Percentiles rank a stretch among this genome's conserved stretches.
Conservation (phyloP, 2,888 invertebrate genomes). For the Labia minor region DNA sequence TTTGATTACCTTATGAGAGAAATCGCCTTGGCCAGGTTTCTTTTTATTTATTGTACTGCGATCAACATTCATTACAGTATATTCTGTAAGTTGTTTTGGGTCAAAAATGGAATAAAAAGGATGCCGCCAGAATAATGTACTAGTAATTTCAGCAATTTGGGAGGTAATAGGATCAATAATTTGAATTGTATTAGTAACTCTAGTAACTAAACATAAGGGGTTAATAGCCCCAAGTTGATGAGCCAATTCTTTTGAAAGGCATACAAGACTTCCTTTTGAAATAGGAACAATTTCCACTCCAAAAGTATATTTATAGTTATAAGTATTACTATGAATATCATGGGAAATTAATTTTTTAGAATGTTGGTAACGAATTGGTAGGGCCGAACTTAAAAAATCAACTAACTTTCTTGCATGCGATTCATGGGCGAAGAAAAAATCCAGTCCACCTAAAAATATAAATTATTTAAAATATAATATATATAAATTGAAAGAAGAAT, state of each 20-base stretch:
- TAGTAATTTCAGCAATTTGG: slow-evolving; percentile 75
- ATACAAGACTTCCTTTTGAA: slow-evolving; percentile 88
- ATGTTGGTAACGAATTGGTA: slow-evolving; percentile 78
- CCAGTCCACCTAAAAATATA: slow-evolving; percentile 74
- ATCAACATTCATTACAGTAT: slow-evolving; percentile 90
- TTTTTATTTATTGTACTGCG: slow-evolving; percentile 61
- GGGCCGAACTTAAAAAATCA: slow-evolving; percentile 76
- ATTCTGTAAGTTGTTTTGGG: slow-evolving; percentile 83
- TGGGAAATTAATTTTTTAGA: slow-evolving; percentile 95
- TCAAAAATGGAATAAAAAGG: slow-evolving; percentile 82
- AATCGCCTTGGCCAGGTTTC: slow-evolving; percentile 75
- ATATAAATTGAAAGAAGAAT: slow-evolving; percentile 20
- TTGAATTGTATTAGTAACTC: slow-evolving; percentile 82
- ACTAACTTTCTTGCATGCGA: slow-evolving; percentile 89
- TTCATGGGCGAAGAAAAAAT: slow-evolving; percentile 86
- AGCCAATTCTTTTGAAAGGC: slow-evolving; percentile 74
- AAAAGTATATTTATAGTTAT: slow-evolving; percentile 91
- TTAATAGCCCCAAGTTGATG: slow-evolving; percentile 80
- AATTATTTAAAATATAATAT: background rate
- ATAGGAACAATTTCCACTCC: slow-evolving; percentile 87
- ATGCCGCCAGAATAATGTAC: slow-evolving; percentile 70
- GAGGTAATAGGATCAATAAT: slow-evolving; percentile 83
- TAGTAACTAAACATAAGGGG: slow-evolving; percentile 74
- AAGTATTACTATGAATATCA: slow-evolving; percentile 91
- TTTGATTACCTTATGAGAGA: slow-evolving; percentile 57